These are phyloP conservation scores for Tetramorium simillimum DNA, from an alignment of 1,140 invertebrate genomes.

Conservation along the genomic window DNA sequence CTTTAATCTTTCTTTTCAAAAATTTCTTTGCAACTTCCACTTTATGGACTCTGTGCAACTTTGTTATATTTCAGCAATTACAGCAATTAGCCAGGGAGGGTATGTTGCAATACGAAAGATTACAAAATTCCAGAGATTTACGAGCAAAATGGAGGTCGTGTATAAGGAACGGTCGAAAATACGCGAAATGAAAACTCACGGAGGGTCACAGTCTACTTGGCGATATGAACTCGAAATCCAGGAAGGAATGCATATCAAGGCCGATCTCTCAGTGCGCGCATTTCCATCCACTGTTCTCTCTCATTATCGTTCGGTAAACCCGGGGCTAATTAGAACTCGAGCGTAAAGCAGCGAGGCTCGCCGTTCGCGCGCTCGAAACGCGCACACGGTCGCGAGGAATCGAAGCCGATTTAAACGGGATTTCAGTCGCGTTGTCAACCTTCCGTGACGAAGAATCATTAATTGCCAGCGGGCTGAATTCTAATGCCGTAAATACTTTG, in stretches of 20 bases:
- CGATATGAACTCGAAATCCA: constrained; percentile 81
- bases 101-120: not conserved
- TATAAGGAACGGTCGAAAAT: constrained; percentile 19
- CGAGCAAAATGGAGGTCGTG: not conserved
- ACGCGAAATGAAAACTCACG: not conserved
- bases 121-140: not conserved
- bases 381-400: not conserved
- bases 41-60: too few species aligned
- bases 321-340: constrained; percentile 64
- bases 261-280: constrained; percentile 76
- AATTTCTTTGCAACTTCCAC: not conserved
- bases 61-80: not conserved
- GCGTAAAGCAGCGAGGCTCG: constrained; percentile 31
- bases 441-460: constrained; percentile 34
- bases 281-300: constrained; percentile 68
- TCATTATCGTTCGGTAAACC: constrained; percentile 69
- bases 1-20: not conserved
- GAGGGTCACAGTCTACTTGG: constrained; percentile 83
- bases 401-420: constrained; percentile 42
- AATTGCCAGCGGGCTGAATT: not conserved
- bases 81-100: not conserved
- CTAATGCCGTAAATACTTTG: not conserved
- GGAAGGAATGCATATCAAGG: constrained; percentile 82
- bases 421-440: constrained; percentile 47
- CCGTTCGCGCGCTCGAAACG: not conserved